Evolutionary conservation across 2,797 vertebrate genomes (phyloP), one percentile per base, ranked within the genome.

Genomic region (Macropodus opercularis): DNA sequence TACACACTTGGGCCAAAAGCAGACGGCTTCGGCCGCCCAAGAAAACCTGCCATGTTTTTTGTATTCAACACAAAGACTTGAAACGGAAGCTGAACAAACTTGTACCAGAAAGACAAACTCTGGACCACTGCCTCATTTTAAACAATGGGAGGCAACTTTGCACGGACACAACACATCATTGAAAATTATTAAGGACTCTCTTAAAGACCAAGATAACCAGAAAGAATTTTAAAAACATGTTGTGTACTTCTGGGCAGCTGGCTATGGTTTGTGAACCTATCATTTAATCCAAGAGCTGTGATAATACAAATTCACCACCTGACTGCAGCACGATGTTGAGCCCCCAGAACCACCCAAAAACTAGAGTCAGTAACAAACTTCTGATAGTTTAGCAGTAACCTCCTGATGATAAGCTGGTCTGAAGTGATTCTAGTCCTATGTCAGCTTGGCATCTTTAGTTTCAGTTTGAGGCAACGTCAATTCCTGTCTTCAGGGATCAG

Each of bases 351-450:
- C 5, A 52, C 34, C 42, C 32, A n/a, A 18, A 48, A 35, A 22
- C 34, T 22, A 12, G 17, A 40, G 54, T 57, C 59, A 40, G 66
- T 72, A 63, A 72, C 69, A 63, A 55, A 44, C 5, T 22, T 34
- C 35, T 65, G 23, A 38, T 61, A 58, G 50, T 62, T 64, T 67
- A 49, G 50, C 26, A 38, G 69, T 15, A 6, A 35, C 2, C 54
- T 21, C 29, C 55, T 5, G 0, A n/a, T n/a, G 18, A 27, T 11
- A 2, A 62, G 26, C 63, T 13, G 27, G 18, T 50, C 8, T 11
- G 24, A 27, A 8, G 17, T 31, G 60, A 34, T 27, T 68, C 34
- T 49, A 15, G 34, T 54, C n/a, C 46, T 14, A 9, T 19, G 4
- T 27, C 52, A 19, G 42, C n/a, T 6, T 15, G 55, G 63, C 7